A percentile compares a stretch with the other conserved stretches of the same genome.
Conservation (phyloP, 2,797 vertebrate species). For the Petrocephalus sullivani region DNA sequence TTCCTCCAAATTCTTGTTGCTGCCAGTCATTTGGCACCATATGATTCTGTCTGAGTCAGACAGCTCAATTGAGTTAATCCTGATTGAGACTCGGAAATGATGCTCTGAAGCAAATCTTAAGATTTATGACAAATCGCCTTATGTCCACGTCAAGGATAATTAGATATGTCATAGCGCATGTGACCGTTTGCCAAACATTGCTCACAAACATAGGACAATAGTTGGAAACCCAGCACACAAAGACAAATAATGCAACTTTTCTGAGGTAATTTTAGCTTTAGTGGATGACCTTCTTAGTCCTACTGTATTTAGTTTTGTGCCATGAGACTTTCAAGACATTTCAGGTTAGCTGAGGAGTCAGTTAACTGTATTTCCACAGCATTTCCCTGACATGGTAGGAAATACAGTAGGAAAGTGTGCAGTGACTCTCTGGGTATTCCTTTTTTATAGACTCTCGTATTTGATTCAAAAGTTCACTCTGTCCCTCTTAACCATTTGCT, state of each 20-base stretch:
- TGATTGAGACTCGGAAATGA: constrained; percentile 2
- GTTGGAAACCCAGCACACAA: background rate
- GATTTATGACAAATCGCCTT: background rate
- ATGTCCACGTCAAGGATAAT: background rate
- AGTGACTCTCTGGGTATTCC: background rate
- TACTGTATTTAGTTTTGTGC: background rate
- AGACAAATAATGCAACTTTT: background rate
- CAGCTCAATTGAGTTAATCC: constrained; percentile 13
- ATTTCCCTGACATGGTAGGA: background rate
- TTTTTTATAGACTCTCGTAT: background rate
- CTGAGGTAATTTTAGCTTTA: background rate
- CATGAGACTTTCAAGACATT: background rate
- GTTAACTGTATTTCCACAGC: background rate
- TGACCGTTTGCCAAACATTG: background rate
- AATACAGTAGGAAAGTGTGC: background rate
- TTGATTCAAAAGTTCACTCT: background rate
- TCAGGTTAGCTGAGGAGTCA: background rate
- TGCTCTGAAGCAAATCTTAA: constrained; percentile 9
- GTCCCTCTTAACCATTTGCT: background rate
- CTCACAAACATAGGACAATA: background rate
- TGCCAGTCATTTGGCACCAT: background rate
- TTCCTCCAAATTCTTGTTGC: background rate
- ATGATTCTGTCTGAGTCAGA: background rate
- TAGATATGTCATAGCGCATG: background rate
- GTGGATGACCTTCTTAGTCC: background rate